Evolutionary conservation across 2,797 vertebrate genomes (phyloP), one percentile per base, ranked within the genome.

Genomic region (Avahi laniger): DNA sequence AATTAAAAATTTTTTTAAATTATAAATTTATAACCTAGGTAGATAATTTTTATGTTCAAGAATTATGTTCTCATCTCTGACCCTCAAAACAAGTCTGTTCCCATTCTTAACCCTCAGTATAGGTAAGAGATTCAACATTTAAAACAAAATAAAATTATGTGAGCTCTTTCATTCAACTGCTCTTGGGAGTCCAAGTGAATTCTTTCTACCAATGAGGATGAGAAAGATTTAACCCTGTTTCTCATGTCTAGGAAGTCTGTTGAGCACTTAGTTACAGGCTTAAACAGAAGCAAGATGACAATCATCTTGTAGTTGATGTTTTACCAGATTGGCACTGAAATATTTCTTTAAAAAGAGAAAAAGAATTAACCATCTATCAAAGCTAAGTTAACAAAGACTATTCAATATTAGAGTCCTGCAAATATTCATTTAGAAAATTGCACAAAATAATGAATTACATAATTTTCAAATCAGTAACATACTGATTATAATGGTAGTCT

Each of bases 381-480:
- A 93, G 67, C 30, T 80, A 91, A 82, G 18, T 35, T 35, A 87
- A 86, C 46, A 87, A 35, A 83, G 50, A 79, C 41, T n/a, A 75
- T 46, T 67, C 73, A 95, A 63, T 3, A 17, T 54, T 14, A 89
- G 30, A 92, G n/a, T 63, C 61, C 50, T 93, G 75, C 46, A 38
- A 75, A 75, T 30, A 50, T 69, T 89, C 89, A 89, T 61, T 95
- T 63, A 89, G 30, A 80, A 57, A 88, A 93, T 0, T 35, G 48
- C 24, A 92, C 75, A 38, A 79, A 69, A 6, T 61, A 24, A 88
- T 80, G 35, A 91, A 80, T 33, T 92, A 75, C 0, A 26, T 46
- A 73, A 89, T 80, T 89, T 95, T 92, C 50, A 94, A 91, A 67
- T 41, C 20, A 84, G 33, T 89, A 85, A 57, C 48, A 59, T 86